Evolutionary conservation across 2,888 invertebrate genomes (phyloP), one percentile per base, ranked within the genome.

Genomic region (Apantesis nais): DNA sequence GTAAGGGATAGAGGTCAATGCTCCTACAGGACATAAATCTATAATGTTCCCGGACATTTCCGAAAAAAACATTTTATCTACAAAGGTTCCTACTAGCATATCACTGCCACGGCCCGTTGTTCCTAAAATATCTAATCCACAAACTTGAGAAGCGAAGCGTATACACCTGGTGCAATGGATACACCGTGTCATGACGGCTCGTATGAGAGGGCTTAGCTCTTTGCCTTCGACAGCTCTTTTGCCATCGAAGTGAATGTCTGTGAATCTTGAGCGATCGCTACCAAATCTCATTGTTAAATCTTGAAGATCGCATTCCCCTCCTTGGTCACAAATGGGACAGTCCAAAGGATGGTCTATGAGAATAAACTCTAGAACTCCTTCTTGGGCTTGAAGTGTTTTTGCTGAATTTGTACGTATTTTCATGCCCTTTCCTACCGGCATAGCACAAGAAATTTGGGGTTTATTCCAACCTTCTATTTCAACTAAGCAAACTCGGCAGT

Each of bases 241-340:
- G 12, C 99, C 99, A 58, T 96, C 95, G 86, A 97, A 98, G 84
- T 98, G 96, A 74, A 98, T 98, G 85, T 99, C 99, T 22, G 97
- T 97, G 86, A 99, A 99, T 69, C 99, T 96, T 22, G 98, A 98
- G 73, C 98, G 96, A 92, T 98, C 99, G 83, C 97, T 99, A 75
- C 99, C 99, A 90, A 99, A 99, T 25, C 98, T 98, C 98, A 99
- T 98, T 14, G 99, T 98, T 89, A 99, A 98, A 94, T 99, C 99
- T 95, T 99, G 99, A 48, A 98, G 95, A 92, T 98, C 98, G 84
- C 98, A 98, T 91, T 98, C 98, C 0, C 98, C 98, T 37, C 98
- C 98, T 93, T 99, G 99, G 92, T 99, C 99, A 92, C 99, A 99
- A 91, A 99, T 99, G 8, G 99, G 99, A 89, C 99, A 99, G 95